Conservation (phyloP, 2,888 invertebrate genomes). For the Theretra japonica region DNA sequence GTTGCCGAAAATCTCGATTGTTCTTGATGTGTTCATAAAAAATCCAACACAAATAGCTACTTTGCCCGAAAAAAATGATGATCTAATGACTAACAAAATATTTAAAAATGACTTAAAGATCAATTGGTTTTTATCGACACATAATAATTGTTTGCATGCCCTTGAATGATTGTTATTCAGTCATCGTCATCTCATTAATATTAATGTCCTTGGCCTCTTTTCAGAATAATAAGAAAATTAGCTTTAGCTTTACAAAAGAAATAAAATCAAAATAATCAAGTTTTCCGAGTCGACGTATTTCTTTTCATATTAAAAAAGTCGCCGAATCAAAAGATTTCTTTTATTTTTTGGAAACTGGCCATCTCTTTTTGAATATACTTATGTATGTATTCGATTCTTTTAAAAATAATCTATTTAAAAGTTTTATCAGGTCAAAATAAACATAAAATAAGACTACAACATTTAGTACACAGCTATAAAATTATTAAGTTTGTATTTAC, state of each 20-base stretch:
- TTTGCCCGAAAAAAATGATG: not conserved
- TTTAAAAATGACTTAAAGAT: too few species aligned
- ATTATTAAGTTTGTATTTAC: not conserved
- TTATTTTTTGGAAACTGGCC: not conserved
- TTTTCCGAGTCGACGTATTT: too few species aligned
- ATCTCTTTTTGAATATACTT: not conserved
- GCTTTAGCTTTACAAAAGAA: too few species aligned
- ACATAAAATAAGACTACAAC: not conserved
- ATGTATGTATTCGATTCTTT: not conserved
- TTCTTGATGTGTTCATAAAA: not conserved
- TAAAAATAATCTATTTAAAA: not conserved
- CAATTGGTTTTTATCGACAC: slow-evolving; percentile 6
- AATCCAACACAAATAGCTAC: not conserved
- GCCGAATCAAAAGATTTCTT: not conserved
- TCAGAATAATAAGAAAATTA: not conserved
- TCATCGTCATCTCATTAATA: slow-evolving; percentile 19
- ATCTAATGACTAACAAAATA: not conserved
- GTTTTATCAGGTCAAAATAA: not conserved
- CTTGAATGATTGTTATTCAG: not conserved
- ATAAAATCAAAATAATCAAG: too few species aligned
- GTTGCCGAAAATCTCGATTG: not conserved
- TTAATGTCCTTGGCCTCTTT: not conserved
- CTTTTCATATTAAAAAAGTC: too few species aligned
- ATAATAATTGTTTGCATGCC: not conserved
- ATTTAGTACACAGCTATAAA: not conserved